Base-by-base conservation (phyloP, 2,797 vertebrate species). In the Premnoplex brunnescens region DNA sequence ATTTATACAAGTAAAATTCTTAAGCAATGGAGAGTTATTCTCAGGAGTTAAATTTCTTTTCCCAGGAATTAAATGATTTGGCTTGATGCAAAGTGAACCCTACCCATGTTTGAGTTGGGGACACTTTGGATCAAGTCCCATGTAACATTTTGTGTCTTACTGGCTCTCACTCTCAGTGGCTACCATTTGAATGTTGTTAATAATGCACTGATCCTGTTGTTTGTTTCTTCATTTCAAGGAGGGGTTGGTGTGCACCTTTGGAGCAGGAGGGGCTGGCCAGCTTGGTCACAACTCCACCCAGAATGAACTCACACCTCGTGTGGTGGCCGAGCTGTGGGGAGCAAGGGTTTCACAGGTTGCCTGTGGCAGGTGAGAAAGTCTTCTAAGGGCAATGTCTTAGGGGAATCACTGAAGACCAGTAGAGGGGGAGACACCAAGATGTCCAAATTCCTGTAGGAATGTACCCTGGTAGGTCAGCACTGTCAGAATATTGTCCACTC, bases 211-310 rank as follows among this genome's bases (percentile, higher is more conserved):
- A 75, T 85, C 18, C n/a, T 85, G 14, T 55, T 69, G 36, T 86
- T 85, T 90, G 23, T 56, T 68, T 88, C 52, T 77, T 72, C 1
- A 10, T 78, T 87, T 74, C 84, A 91, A 99, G 99, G 97, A 97
- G 12, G 98, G 99, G 30, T 71, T 97, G 18, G 96, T 99, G 68
- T 98, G 98, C 67, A 99, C 98, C 11, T 99, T 99, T 91, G 99
- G 99, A 92, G 98, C 98, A 14, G 98, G 99, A 88, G 91, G 72
- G 13, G 96, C 95, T n/a, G 99, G 99, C 34, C 99, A 99, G 76
- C 98, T 99, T 4, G 99, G 99, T 34, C 98, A 99, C 98, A 98
- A 98, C 97, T 98, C 98, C 10, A 97, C 97, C 30, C 73, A 1
- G 37, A 95, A 98, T 36, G 98, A 99, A 74, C 94, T 96, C 37